Percentiles rank a stretch among this genome's conserved stretches.
phyloP scores from a whole-genome alignment of 2,888 invertebrate species.

The Metalampra italica region DNA sequence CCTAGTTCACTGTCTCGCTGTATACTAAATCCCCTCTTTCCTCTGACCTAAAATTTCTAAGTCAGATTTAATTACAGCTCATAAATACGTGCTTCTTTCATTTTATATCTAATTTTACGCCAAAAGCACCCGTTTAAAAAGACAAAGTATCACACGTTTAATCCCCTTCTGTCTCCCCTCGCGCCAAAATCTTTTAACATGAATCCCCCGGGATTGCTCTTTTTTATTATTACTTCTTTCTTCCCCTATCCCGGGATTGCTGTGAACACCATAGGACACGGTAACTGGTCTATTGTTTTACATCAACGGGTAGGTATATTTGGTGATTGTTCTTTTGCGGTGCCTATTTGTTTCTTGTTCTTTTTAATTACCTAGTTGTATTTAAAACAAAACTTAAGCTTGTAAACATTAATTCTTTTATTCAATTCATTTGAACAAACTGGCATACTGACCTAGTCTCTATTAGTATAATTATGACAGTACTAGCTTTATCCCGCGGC shows the following conservation, averaged over 20 bases:
- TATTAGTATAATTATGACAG: no score
- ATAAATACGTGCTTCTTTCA: no score
- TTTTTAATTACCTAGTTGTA: neutral
- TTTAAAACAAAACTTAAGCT: no score
- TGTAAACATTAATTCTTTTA: no score
- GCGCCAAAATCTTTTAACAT: conserved; percentile 65
- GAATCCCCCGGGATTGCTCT: conserved; percentile 56
- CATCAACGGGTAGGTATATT: conserved; percentile 36
- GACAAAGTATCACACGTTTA: conserved; percentile 66
- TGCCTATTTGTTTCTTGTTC: conserved; percentile 20
- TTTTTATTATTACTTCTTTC: conserved; percentile 53
- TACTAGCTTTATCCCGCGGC: no score
- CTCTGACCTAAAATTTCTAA: no score
- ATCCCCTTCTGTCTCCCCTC: conserved; percentile 45
- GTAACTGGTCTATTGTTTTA: conserved; percentile 71
- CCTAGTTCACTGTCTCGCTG: no score
- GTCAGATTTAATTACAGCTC: no score
- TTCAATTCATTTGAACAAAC: no score
- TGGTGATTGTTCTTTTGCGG: conserved; percentile 29
- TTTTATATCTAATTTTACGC: neutral
- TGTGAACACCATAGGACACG: conserved; percentile 32
- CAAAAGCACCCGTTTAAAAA: conserved; percentile 55
- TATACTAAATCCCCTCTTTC: no score
- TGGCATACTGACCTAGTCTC: no score
- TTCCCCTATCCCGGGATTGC: conserved; percentile 28